Evolutionary conservation across 2,113 vertebrate genomes (phyloP), one percentile per base, ranked within the genome.

Genomic region (Lagenorhynchus albirostris): DNA sequence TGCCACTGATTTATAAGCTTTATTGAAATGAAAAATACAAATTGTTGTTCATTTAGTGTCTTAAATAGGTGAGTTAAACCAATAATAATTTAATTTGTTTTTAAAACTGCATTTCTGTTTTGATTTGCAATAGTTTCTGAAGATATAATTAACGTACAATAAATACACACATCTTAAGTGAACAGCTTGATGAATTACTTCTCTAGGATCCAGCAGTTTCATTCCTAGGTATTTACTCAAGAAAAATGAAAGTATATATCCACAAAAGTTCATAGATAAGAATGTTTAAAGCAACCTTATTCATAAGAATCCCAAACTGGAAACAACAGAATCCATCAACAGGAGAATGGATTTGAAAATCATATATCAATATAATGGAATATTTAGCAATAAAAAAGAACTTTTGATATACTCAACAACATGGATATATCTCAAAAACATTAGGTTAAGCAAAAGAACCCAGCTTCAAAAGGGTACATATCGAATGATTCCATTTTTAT

Each of bases 81-180:
- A 63, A n/a, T 31, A 79, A 74, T 26, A 76, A 63, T 80, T 18
- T 82, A 62, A 71, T 88, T 97, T 96, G 83, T 60, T 89, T 94
- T 70, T 71, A 44, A 90, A 91, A 86, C 73, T 82, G 21, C 26
- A 11, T 31, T 47, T 95, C 81, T 77, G 25, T 53, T 53, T 53
- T 53, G 53, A 31, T 84, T 85, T 92, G 55, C 62, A 50, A 1
- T 53, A 63, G n/a, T 5, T 87, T 38, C n/a, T 67, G 53, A 79
- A 88, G 70, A 36, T 33, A 44, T 15, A 36, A 65, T 88, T 88
- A 83, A 47, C 2, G 29, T 76, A 18, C 41, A 31, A 41, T 17
- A 47, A 31, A 76, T 47, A 26, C 73, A 76, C 15, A 76, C 15
- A 76, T 18, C 41, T 17, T 47, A 47, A 76, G 41, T 47, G 41